phyloP scores from a whole-genome alignment of 2,113 vertebrate species.

The Hippocampus abdominalis region DNA sequence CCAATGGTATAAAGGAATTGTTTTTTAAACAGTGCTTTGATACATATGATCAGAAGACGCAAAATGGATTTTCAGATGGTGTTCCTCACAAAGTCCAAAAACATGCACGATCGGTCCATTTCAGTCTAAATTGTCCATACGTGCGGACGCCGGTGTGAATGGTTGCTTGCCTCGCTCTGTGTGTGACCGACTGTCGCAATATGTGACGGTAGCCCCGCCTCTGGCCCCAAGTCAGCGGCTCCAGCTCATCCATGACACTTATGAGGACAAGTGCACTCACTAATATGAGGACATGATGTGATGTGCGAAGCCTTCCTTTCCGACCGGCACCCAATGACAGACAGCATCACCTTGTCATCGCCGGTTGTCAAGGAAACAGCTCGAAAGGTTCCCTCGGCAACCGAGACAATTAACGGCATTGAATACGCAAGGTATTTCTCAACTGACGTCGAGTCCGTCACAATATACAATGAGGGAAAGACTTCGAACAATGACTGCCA shows the following conservation, averaged over 20 bases:
- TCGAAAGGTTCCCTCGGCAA: slow-evolving; percentile 38
- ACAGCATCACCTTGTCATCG: not conserved
- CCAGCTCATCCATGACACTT: not conserved
- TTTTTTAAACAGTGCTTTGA: too few species aligned
- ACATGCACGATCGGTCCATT: too few species aligned
- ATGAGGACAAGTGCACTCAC: not conserved
- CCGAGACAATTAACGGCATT: not conserved
- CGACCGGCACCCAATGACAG: not conserved
- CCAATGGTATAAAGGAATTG: too few species aligned
- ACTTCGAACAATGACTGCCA: not conserved
- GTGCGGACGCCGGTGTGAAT: too few species aligned
- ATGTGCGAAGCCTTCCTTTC: slow-evolving; percentile 6
- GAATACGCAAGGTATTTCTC: not conserved
- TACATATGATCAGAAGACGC: too few species aligned
- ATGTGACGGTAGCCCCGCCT: not conserved
- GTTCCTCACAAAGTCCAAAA: too few species aligned
- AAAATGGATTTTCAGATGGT: too few species aligned
- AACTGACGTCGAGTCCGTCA: not conserved
- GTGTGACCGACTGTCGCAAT: not conserved
- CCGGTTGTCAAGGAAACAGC: slow-evolving; percentile 62
- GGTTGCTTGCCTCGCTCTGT: not conserved
- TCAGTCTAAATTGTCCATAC: not conserved
- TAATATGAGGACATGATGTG: slow-evolving; percentile 13
- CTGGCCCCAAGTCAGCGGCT: not conserved
- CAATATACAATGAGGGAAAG: not conserved